Conservation (phyloP, 2,113 vertebrate species). For the Cromileptes altivelis region DNA sequence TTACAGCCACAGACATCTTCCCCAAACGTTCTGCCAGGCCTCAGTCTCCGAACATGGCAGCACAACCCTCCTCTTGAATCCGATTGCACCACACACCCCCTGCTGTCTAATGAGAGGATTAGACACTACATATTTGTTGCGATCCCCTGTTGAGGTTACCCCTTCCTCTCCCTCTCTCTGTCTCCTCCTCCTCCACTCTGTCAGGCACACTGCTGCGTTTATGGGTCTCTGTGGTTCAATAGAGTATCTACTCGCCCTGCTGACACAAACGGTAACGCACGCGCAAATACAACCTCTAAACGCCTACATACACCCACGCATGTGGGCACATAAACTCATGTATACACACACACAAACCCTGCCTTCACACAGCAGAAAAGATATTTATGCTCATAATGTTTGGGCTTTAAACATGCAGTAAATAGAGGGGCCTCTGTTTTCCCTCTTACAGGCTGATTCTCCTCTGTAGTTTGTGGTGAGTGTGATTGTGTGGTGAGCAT, state of each 20-base stretch:
- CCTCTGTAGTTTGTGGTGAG: neutral
- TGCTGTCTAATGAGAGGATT: conserved; percentile 74
- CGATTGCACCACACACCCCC: conserved; percentile 71
- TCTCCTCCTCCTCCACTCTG: conserved; percentile 31
- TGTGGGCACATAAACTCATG: conserved; percentile 33
- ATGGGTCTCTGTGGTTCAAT: conserved; percentile 70
- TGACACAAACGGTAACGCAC: conserved; percentile 65
- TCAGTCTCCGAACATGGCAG: conserved; percentile 56
- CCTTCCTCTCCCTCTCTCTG: conserved; percentile 48
- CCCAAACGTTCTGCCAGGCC: conserved; percentile 44
- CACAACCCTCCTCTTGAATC: conserved; percentile 43
- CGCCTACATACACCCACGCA: conserved; percentile 52
- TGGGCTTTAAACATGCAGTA: conserved; percentile 38
- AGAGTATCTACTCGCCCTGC: conserved; percentile 63
- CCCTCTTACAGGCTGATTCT: neutral
- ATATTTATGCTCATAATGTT: conserved; percentile 25
- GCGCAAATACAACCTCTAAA: conserved; percentile 59
- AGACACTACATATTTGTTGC: conserved; percentile 71
- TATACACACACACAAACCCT: conserved; percentile 6
- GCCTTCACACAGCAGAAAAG: conserved; percentile 14
- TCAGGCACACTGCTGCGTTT: conserved; percentile 67
- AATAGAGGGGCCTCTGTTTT: conserved; percentile 26
- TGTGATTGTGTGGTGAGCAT: conserved; percentile 6
- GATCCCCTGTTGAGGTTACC: conserved; percentile 60
- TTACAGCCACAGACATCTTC: conserved; percentile 57